Conservation (phyloP, 2,888 invertebrate species). For the Laothoe populi region DNA sequence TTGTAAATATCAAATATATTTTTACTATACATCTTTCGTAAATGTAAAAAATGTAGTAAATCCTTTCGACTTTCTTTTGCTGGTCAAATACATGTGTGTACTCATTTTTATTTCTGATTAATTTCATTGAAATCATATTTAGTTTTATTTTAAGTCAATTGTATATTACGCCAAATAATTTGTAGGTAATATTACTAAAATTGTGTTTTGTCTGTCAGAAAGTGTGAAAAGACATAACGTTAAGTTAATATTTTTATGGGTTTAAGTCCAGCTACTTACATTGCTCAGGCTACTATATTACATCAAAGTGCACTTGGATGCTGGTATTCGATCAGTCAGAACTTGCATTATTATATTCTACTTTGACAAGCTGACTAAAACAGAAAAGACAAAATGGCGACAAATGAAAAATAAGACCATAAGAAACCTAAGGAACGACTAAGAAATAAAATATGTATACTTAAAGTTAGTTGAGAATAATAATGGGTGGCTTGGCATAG, state of each 20-base stretch:
- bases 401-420: too few species aligned
- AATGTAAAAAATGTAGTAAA: conserved; percentile 6
- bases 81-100: conserved; percentile 8
- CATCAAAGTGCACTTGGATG: too few species aligned
- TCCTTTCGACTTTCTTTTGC: conserved; percentile 21
- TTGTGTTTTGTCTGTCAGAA: not conserved
- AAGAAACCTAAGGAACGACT: too few species aligned
- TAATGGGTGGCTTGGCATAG: too few species aligned
- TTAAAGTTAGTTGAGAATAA: too few species aligned
- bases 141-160: not conserved
- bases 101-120: not conserved
- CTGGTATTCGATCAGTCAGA: too few species aligned
- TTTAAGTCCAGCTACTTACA: too few species aligned
- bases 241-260: not conserved
- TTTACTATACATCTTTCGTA: conserved; percentile 6
- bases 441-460: too few species aligned
- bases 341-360: too few species aligned
- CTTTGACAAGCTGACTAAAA: too few species aligned
- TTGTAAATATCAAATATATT: conserved; percentile 17
- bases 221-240: conserved; percentile 22
- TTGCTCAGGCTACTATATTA: too few species aligned
- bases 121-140: not conserved
- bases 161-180: conserved; percentile 13
- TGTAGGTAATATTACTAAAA: not conserved
- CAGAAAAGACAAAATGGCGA: too few species aligned